Conservation (phyloP, 2,888 invertebrate species). For the Drosophila planitibia region DNA sequence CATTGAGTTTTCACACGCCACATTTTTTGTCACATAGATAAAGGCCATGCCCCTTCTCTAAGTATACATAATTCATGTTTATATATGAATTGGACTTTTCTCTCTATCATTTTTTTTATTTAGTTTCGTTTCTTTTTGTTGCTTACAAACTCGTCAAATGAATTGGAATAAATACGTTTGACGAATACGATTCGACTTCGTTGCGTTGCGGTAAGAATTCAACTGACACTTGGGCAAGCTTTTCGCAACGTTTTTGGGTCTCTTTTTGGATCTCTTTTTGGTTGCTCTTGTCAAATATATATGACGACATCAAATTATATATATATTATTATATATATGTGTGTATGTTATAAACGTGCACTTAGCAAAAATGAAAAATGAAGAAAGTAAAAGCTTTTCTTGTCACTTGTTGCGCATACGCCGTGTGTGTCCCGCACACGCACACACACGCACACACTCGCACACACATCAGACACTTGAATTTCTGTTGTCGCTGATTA, state of each 20-base stretch:
- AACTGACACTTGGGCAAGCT: slow-evolving; percentile 71
- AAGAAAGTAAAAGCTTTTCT: slow-evolving; percentile 54
- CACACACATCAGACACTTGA: slow-evolving; percentile 4
- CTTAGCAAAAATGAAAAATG: slow-evolving; percentile 51
- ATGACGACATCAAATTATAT: slow-evolving; percentile 60
- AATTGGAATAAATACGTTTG: slow-evolving; percentile 25
- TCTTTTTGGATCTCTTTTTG: slow-evolving; percentile 35
- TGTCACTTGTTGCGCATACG: slow-evolving; percentile 79
- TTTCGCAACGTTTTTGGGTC: slow-evolving; percentile 53
- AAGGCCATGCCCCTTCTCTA: slow-evolving; percentile 17
- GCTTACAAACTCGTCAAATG: slow-evolving; percentile 37
- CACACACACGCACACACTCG: slow-evolving; percentile 1
- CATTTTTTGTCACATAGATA: slow-evolving; percentile 40
- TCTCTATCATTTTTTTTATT: background rate
- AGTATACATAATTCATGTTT: slow-evolving; percentile 19
- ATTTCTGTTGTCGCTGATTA: slow-evolving; percentile 39
- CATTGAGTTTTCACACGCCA: slow-evolving; percentile 8
- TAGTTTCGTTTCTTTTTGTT: background rate
- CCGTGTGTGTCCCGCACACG: slow-evolving; percentile 49
- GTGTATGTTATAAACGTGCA: slow-evolving; percentile 44
- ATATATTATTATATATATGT: slow-evolving; percentile 9
- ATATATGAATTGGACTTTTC: slow-evolving; percentile 25
- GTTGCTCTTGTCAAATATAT: slow-evolving; percentile 45
- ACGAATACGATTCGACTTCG: slow-evolving; percentile 58
- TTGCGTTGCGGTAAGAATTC: slow-evolving; percentile 65